Conservation (phyloP, 2,113 vertebrate genomes). For the Mesitornis unicolor region DNA sequence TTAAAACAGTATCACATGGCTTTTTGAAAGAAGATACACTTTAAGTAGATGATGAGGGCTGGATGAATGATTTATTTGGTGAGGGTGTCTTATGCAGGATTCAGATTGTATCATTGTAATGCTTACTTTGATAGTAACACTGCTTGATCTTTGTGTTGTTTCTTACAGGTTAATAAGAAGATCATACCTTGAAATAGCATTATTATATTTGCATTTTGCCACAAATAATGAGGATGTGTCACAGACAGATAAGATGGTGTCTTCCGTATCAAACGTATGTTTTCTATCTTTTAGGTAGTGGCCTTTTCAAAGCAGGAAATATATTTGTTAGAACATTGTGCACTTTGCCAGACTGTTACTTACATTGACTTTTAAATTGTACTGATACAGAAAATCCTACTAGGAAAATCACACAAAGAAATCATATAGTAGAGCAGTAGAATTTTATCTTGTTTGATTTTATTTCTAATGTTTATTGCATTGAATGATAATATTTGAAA, state of each 20-base stretch:
- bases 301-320: neutral
- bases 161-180: conserved; percentile 76
- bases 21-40: neutral
- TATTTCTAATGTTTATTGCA: neutral
- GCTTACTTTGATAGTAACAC: neutral
- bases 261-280: conserved; percentile 28
- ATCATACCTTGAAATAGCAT: conserved; percentile 83
- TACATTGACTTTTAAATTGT: neutral
- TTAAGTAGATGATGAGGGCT: neutral
- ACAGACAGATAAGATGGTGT: neutral
- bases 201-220: conserved; percentile 69
- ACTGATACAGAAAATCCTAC: neutral
- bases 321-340: neutral
- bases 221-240: neutral
- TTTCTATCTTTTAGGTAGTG: neutral
- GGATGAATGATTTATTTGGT: neutral
- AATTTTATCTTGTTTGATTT: neutral
- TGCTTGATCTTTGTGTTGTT: neutral
- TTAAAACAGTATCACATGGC: neutral
- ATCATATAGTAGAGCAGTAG: neutral
- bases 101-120: neutral
- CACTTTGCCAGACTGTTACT: neutral
- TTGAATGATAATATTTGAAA: neutral
- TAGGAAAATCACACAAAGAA: neutral
- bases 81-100: neutral